A percentile compares a stretch with the other conserved stretches of the same genome.
These are phyloP conservation scores for Leuciscus waleckii DNA, from an alignment of 2,797 vertebrate genomes.

Conservation along the genomic window DNA sequence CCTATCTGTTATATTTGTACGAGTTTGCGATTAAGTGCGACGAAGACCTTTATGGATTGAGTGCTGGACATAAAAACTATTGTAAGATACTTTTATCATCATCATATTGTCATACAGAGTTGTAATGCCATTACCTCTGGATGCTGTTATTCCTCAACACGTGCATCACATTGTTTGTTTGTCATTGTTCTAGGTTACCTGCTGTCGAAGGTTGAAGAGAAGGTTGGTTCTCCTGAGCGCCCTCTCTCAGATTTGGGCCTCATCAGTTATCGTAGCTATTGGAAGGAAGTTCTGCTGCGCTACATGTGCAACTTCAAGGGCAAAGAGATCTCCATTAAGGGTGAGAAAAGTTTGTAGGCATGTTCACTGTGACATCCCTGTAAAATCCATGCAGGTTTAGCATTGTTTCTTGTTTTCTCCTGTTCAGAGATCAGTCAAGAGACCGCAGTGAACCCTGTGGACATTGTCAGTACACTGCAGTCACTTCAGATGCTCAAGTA, in stretches of 20 bases:
- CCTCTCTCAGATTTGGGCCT: conserved; percentile 88
- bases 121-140: neutral
- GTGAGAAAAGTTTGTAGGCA: conserved; percentile 61
- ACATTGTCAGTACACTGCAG: conserved; percentile 90
- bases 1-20: neutral
- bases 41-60: neutral
- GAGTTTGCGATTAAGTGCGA: neutral
- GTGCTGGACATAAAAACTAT: neutral
- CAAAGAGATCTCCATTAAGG: conserved; percentile 93
- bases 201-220: conserved; percentile 80
- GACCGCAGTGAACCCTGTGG: conserved; percentile 88
- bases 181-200: conserved; percentile 36
- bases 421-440: conserved; percentile 89
- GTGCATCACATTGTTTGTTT: neutral
- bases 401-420: conserved; percentile 17
- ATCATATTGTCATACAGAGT: neutral
- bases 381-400: neutral
- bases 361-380: neutral
- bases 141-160: neutral
- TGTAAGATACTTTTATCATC: neutral
- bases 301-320: conserved; percentile 91
- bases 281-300: conserved; percentile 89
- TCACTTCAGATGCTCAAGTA: conserved; percentile 93
- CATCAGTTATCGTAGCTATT: conserved; percentile 91
- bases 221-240: conserved; percentile 84